Evolutionary conservation across 2,888 invertebrate species (phyloP), one percentile per base, ranked within the genome.

Genomic region (Papilio elwesi): DNA sequence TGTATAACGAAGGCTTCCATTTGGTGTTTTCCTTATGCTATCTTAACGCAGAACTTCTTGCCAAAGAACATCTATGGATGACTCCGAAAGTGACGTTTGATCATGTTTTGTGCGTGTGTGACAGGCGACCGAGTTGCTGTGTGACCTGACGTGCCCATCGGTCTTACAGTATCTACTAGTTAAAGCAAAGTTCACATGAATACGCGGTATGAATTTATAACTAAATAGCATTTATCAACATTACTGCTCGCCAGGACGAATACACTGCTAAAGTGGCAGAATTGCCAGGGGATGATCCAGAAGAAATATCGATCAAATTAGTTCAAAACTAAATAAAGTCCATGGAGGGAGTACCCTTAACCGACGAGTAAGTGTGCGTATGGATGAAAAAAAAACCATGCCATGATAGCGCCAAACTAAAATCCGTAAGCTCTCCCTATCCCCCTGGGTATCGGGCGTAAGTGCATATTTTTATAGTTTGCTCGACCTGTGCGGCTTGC

Each of bases 1-100:
- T 77, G 77, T 76, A 78, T 77, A 83, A 84, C 71, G 83, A 89
- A 91, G 89, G 89, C 91, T 91, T 90, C 85, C 78, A 83, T 85
- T 92, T 92, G 92, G 92, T 92, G 92, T 92, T 91, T 86, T 84
- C 83, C 87, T 91, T 91, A 89, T 86, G 83, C 89, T 86, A 86
- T 80, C 83, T 87, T 87, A 82, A 83, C 83, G 82, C 81, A 83
- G 81, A 79, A 82, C 80, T 80, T 83, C 83, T 79, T 77, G 76
- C 77, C 81, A 78, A 78, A 81, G 82, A 82, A 81, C 82, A 81
- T 83, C 78, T 78, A 82, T 84, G 84, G 84, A 85, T 85, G 86
- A 88, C 88, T 87, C 88, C 88, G 85, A 88, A 90, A 90, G 88
- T 83, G 80, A 82, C 76, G 78, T 83, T 79, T 81, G 83, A 83